Evolutionary conservation across 2,888 invertebrate species (phyloP), one percentile per base, ranked within the genome.

Genomic region (Agonopterix arenella): DNA sequence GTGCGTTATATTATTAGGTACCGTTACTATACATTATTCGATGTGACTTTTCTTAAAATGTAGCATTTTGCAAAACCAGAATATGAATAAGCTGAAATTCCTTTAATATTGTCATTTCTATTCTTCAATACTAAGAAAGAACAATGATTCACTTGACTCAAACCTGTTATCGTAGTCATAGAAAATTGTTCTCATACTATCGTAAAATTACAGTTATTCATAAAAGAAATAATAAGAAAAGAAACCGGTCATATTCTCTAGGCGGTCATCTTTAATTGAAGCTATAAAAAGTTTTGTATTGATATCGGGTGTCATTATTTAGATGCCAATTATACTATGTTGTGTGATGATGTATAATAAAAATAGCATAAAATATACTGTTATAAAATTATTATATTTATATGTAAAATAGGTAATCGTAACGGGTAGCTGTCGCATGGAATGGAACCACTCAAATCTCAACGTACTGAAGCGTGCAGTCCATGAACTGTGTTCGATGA

Each of bases 371-470:
- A 11, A 8, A 37, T 36, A 11, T 45, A 51, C 51, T 36, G 51
- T 51, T 51, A 51, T 41, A 13, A 38, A 40, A 10, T 9, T 44
- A 44, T 10, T 44, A 9, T 28, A 18, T 11, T 44, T 49, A 46
- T 44, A 51, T 51, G 51, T 51, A 44, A 47, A 51, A 45, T 44
- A 47, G 44, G 47, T 47, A 40, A 50, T 44, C 1, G 40, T 51
- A 50, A 50, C 50, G 50, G 50, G 28, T 4, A 42, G 8, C 5
- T 45, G 36, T 49, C 36, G 48, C 43, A 4, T 43, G 8, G 43
- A 13, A 40, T 28, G 28, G 5, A 28, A 28, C 28, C 28, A 28
- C 28, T 28, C 5, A 28, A 5, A 28, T 28, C 28, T 28, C 28
- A 28, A 28, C 5, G 28, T 18, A 13, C 18, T 18, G 18, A 4